Percentiles rank a stretch among this genome's conserved stretches.
Evolutionary conservation across 2,113 vertebrate species (phyloP).

Genomic region (Sylvilagus bachmani): DNA sequence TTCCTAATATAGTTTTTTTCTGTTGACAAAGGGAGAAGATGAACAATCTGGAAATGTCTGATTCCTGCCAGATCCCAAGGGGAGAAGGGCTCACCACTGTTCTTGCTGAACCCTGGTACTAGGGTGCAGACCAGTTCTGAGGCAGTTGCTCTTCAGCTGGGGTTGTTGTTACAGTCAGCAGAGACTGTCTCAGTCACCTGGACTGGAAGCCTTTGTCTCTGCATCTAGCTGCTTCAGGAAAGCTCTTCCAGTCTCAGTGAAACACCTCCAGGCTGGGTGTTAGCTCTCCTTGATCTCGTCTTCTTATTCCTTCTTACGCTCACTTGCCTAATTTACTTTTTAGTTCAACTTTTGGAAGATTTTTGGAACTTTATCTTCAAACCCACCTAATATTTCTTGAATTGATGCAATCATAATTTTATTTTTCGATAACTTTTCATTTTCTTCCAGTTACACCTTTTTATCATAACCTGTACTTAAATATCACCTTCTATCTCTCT

Average conservation of each 20-base stretch:
- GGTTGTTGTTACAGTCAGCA: not conserved
- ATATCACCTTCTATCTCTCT: not conserved
- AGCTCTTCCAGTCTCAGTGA: not conserved
- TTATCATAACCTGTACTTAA: not conserved
- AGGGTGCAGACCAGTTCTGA: not conserved
- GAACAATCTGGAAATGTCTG: not conserved
- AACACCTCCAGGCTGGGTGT: not conserved
- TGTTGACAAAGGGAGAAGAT: not conserved
- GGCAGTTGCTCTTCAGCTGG: not conserved
- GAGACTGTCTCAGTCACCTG: not conserved
- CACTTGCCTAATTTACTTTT: slow-evolving; percentile 23
- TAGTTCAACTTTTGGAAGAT: not conserved
- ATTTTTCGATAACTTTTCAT: slow-evolving; percentile 2
- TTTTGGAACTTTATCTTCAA: not conserved
- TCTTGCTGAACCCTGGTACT: not conserved
- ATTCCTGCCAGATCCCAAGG: not conserved
- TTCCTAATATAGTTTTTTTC: not conserved
- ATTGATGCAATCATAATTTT: slow-evolving; percentile 11
- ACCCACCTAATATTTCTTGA: not conserved
- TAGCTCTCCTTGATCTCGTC: not conserved
- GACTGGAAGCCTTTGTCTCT: not conserved
- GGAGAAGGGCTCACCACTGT: not conserved
- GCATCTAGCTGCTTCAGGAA: not conserved
- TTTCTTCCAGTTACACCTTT: not conserved
- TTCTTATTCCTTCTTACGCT: not conserved